Base-by-base conservation (phyloP, 2,113 vertebrate species). In the Stictonetta naevosa region DNA sequence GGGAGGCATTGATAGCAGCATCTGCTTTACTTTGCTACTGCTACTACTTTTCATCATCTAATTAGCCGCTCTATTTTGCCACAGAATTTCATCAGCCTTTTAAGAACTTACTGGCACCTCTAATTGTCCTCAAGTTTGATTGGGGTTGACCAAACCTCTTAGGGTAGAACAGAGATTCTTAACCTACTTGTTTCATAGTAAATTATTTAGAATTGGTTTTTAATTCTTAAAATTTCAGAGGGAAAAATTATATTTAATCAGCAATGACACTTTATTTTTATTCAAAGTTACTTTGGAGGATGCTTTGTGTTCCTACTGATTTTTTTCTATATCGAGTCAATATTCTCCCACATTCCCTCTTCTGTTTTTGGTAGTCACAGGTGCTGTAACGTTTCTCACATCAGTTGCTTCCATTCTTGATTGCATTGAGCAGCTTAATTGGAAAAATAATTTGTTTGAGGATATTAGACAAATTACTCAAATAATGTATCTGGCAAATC, bases 351-450 rank as follows among this genome's bases (percentile, higher is more conserved):
- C 46, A 55, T 20, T 40, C 33, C 25, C 5, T 69, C 60, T 64
- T 78, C 83, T 80, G 42, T 80, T 94, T 95, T 92, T 91, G 81
- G 88, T 76, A 76, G 36, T 78, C 91, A 89, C 90, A 94, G 93
- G 75, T 95, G 88, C 64, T 1, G 1, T 56, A 84, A 80, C 20
- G 13, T 83, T 89, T 91, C 73, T 96, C 46, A 55, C 31, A 87
- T 89, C 34, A 72, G 80, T 93, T 90, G 55, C 68, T 92, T 94
- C 78, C 89, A 23, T 82, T 88, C 76, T 58, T 95, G 86, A 88
- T 67, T 97, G 83, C 86, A 84, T 6, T 84, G 86, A 91, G 81
- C 48, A 86, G 31, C 62, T 96, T 91, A 85, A 91, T 87, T 93
- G 83, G 62, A 88, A 91, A 88, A 93, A 92, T 72, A 90, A 88